A percentile compares a stretch with the other conserved stretches of the same genome.
These are phyloP conservation scores for Lasioglossum baleicum DNA, from an alignment of 1,140 invertebrate genomes.

Conservation along the genomic window DNA sequence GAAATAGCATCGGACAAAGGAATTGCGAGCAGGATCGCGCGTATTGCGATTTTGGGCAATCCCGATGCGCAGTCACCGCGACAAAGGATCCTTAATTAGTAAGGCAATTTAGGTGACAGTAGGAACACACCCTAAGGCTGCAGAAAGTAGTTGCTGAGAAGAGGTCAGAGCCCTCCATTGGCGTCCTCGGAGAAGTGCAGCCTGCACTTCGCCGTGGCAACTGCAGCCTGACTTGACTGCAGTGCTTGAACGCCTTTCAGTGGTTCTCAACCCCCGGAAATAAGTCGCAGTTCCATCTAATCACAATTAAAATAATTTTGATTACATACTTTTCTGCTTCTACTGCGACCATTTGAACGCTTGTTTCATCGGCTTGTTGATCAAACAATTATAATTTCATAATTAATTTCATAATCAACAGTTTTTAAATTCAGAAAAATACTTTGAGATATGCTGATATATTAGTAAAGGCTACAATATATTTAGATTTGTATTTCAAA, in stretches of 20 bases:
- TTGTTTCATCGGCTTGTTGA: too few species aligned
- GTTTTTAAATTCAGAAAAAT: too few species aligned
- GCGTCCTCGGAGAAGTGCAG: slow-evolving; percentile 61
- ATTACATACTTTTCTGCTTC: too few species aligned
- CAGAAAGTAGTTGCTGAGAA: slow-evolving; percentile 57
- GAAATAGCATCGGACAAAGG: slow-evolving; percentile 9
- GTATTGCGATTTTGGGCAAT: neutral
- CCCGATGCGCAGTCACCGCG: slow-evolving; percentile 1
- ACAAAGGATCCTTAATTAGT: slow-evolving; percentile 56
- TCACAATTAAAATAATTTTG: too few species aligned
- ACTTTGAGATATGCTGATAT: too few species aligned
- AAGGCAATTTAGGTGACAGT: slow-evolving; percentile 46
- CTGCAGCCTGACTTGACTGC: slow-evolving; percentile 61
- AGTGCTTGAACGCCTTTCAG: slow-evolving; percentile 58
- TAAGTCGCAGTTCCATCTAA: neutral
- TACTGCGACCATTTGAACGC: too few species aligned
- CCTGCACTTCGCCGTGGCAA: slow-evolving; percentile 59
- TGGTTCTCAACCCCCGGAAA: slow-evolving; percentile 58
- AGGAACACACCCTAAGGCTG: slow-evolving; percentile 50
- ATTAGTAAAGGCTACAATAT: too few species aligned
- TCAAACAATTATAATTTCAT: too few species aligned
- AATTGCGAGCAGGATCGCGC: neutral
- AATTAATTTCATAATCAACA: too few species aligned
- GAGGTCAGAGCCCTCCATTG: slow-evolving; percentile 70
- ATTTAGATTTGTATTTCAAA: too few species aligned